phyloP scores from a whole-genome alignment of 1,140 invertebrate species.

The Bombus breviceps region DNA sequence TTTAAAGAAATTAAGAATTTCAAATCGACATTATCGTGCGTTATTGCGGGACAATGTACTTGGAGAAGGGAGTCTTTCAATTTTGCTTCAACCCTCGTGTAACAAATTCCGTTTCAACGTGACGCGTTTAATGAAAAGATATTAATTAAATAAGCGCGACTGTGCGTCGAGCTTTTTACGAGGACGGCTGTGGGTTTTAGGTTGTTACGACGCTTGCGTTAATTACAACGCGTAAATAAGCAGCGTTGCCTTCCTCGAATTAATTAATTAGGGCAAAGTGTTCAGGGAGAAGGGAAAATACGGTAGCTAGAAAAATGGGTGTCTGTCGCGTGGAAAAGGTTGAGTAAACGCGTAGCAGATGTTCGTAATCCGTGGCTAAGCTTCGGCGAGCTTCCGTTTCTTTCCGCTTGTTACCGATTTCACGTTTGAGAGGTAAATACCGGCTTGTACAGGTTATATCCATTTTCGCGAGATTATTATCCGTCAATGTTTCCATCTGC shows the following conservation, averaged over 20 bases:
- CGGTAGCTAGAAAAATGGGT: not conserved
- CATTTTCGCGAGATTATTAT: not conserved
- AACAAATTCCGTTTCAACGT: not conserved
- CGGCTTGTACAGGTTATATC: not conserved
- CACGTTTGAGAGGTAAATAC: not conserved
- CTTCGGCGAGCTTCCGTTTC: no score
- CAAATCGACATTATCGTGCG: no score
- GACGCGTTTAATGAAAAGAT: constrained; percentile 31
- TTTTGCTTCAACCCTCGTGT: not conserved
- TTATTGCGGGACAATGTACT: no score
- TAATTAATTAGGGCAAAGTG: constrained; percentile 37
- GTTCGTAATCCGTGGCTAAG: not conserved
- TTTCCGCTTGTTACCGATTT: not conserved
- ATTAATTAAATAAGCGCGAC: constrained; percentile 10
- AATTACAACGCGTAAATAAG: constrained; percentile 22
- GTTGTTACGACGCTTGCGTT: not conserved
- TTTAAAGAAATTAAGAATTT: not conserved
- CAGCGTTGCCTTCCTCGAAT: not conserved
- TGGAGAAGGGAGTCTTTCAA: not conserved
- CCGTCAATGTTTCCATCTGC: not conserved
- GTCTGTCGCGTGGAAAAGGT: not conserved
- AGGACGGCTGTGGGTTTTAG: not conserved
- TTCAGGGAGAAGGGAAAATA: not conserved
- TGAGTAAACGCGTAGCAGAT: not conserved
- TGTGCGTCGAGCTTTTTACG: not conserved